These are phyloP conservation scores for Biston betularia DNA, from an alignment of 2,888 invertebrate species.

Conservation along the genomic window DNA sequence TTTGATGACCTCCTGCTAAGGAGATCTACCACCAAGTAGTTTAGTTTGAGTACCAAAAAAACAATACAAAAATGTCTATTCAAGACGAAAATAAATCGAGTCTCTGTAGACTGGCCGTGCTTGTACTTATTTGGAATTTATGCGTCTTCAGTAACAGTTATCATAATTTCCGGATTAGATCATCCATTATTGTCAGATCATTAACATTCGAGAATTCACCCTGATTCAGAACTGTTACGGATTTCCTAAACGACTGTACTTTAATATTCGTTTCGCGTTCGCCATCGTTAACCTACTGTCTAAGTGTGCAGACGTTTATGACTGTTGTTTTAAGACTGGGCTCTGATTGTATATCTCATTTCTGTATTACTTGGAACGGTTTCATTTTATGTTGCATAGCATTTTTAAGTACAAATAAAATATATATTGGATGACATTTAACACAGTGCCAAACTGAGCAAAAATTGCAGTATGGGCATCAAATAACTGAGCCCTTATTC, in stretches of 20 bases:
- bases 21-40: no score
- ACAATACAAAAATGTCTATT: no score
- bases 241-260: constrained; percentile 36
- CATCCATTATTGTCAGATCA: constrained; percentile 25
- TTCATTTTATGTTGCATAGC: neutral
- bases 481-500: no score
- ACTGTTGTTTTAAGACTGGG: constrained; percentile 25
- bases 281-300: constrained; percentile 35
- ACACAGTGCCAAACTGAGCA: no score
- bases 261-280: constrained; percentile 37
- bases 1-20: no score
- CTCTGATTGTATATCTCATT: constrained; percentile 21
- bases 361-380: constrained; percentile 1
- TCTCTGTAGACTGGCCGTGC: no score
- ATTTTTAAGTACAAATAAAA: no score
- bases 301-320: constrained; percentile 23
- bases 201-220: constrained; percentile 31
- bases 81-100: no score
- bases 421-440: no score
- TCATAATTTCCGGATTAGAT: constrained; percentile 26
- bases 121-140: constrained; percentile 1
- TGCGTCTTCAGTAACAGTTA: constrained; percentile 8
- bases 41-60: no score
- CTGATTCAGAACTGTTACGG: constrained; percentile 33
- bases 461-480: no score